phyloP scores from a whole-genome alignment of 2,888 invertebrate genomes.

The Choreutis nemorana region DNA sequence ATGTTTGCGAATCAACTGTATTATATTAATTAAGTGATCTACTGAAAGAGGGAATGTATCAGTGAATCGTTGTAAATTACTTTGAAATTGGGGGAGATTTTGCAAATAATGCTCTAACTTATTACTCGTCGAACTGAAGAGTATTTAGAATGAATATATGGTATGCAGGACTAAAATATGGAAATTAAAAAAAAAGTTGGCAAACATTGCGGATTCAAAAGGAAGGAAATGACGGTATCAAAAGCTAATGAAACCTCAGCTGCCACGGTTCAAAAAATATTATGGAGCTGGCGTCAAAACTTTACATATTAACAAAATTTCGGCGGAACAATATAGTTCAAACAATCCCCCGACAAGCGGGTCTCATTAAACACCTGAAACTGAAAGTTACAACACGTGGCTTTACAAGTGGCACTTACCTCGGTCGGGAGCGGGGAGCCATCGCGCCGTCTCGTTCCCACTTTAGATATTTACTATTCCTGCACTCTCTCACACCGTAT shows the following conservation, averaged over 20 bases:
- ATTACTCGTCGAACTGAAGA: no score
- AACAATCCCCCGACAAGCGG: conserved; percentile 15
- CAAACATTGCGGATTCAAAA: background rate
- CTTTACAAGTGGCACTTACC: conserved; percentile 54
- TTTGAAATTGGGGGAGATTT: no score
- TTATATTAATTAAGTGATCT: background rate
- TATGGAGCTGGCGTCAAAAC: no score
- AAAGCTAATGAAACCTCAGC: no score
- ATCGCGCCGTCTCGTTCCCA: conserved; percentile 60
- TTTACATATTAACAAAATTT: conserved; percentile 14
- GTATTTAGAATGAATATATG: no score
- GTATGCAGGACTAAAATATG: background rate
- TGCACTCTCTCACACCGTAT: conserved; percentile 61
- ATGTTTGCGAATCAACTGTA: conserved; percentile 1
- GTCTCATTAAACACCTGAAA: conserved; percentile 24
- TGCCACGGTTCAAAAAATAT: no score
- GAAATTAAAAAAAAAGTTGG: background rate
- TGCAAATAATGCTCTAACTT: no score
- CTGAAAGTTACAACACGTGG: conserved; percentile 53
- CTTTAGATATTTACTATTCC: conserved; percentile 44
- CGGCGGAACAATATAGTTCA: conserved; percentile 19
- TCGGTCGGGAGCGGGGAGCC: conserved; percentile 46
- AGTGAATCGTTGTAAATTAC: no score
- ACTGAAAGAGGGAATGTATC: background rate
- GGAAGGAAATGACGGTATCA: no score